A percentile compares a stretch with the other conserved stretches of the same genome.
Conservation (phyloP, 2,113 vertebrate genomes). For the Hyaena hyaena region DNA sequence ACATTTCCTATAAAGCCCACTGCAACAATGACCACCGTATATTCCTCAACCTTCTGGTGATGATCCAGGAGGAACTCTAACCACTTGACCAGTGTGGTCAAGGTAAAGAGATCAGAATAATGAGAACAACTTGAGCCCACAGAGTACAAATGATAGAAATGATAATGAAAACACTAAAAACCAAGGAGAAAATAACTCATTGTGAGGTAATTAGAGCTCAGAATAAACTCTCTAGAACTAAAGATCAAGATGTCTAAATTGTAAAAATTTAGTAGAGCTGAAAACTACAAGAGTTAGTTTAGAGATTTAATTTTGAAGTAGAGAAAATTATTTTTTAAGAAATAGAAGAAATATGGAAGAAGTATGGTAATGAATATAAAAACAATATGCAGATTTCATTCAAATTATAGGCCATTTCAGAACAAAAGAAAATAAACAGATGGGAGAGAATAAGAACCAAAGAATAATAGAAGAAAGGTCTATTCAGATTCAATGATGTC, state of each 20-base stretch:
- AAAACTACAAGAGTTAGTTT: neutral
- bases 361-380: neutral
- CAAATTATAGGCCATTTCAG: neutral
- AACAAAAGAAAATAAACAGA: neutral
- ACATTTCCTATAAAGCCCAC: neutral
- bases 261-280: neutral
- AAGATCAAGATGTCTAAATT: neutral
- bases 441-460: neutral
- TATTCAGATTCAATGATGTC: neutral
- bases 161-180: neutral
- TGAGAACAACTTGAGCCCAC: neutral
- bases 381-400: neutral
- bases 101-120: neutral
- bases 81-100: neutral
- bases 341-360: neutral
- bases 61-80: neutral
- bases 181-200: neutral
- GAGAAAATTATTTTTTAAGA: neutral
- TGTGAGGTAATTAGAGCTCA: neutral
- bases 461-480: neutral
- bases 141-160: neutral
- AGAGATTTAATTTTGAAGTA: neutral
- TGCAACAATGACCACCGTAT: neutral
- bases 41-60: neutral
- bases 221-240: neutral